These are phyloP conservation scores for Chironomus tentans DNA, from an alignment of 2,888 invertebrate species.

Conservation along the genomic window DNA sequence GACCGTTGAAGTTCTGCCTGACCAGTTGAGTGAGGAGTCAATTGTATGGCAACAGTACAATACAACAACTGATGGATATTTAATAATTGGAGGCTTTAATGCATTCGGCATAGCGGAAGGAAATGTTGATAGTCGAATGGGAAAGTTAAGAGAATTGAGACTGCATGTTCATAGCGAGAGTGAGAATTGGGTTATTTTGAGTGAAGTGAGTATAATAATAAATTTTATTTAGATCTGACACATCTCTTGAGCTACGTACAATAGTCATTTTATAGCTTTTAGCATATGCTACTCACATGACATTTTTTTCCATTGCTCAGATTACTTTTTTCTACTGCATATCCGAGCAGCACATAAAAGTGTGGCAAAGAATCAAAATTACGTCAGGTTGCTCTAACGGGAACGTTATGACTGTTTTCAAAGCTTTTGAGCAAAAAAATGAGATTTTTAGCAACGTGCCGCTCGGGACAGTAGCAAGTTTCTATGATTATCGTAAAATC, in stretches of 20 bases:
- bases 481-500: background rate
- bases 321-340: no score
- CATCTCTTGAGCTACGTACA: no score
- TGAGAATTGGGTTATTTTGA: conserved; percentile 82
- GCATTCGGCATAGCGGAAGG: conserved; percentile 74
- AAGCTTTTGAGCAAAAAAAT: no score
- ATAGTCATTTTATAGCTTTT: no score
- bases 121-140: conserved; percentile 52
- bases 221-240: background rate
- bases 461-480: no score
- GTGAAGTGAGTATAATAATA: conserved; percentile 67
- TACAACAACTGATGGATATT: conserved; percentile 57
- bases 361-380: no score
- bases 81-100: conserved; percentile 67
- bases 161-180: conserved; percentile 72
- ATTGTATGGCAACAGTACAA: conserved; percentile 48
- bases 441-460: no score
- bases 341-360: no score
- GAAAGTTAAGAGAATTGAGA: conserved; percentile 60
- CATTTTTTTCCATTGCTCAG: no score
- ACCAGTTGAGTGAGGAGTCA: conserved; percentile 40
- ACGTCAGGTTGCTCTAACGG: no score
- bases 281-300: no score
- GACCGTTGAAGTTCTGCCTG: conserved; percentile 68
- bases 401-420: no score